These are phyloP conservation scores for Ormyrus thymus DNA, from an alignment of 2,888 invertebrate species.

Conservation along the genomic window DNA sequence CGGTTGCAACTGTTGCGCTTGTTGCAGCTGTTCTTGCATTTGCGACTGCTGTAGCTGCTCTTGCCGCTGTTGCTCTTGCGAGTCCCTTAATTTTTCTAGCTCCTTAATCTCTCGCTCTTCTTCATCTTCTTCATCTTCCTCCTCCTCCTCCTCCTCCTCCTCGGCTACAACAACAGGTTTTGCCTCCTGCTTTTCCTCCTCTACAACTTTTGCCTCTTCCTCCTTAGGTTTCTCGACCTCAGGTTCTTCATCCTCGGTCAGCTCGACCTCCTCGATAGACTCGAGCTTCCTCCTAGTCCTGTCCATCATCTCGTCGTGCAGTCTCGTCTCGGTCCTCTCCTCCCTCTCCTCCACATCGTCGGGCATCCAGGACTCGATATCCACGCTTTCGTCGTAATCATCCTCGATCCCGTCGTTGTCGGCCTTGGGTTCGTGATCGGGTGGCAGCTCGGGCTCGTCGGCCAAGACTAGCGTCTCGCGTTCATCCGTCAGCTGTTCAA, in stretches of 20 bases:
- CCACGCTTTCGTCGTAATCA: constrained; percentile 46
- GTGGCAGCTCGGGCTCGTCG: not conserved
- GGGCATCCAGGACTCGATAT: constrained; percentile 55
- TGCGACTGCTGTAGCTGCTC: too few relatives aligned
- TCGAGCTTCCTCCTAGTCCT: constrained; percentile 44
- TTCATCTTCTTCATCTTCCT: not conserved
- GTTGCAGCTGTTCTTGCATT: too few relatives aligned
- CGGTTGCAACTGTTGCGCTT: too few relatives aligned
- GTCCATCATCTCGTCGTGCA: not conserved
- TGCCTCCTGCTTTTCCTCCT: not conserved
- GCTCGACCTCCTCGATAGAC: constrained; percentile 43
- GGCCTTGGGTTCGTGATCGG: constrained; percentile 1
- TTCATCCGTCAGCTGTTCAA: not conserved
- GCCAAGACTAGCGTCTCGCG: not conserved
- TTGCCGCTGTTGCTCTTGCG: too few relatives aligned
- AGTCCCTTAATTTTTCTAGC: too few relatives aligned
- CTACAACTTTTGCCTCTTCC: not conserved
- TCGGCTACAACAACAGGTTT: not conserved
- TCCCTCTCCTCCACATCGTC: constrained; percentile 32
- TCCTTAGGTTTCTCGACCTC: not conserved
- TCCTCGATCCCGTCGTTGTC: constrained; percentile 15
- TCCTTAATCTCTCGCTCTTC: not conserved
- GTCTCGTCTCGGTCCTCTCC: not conserved
- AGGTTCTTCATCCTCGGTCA: constrained; percentile 38
- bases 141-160: constrained; percentile 3